Conservation (phyloP, 2,888 invertebrate species). For the Trissonchulus latispiculum region DNA sequence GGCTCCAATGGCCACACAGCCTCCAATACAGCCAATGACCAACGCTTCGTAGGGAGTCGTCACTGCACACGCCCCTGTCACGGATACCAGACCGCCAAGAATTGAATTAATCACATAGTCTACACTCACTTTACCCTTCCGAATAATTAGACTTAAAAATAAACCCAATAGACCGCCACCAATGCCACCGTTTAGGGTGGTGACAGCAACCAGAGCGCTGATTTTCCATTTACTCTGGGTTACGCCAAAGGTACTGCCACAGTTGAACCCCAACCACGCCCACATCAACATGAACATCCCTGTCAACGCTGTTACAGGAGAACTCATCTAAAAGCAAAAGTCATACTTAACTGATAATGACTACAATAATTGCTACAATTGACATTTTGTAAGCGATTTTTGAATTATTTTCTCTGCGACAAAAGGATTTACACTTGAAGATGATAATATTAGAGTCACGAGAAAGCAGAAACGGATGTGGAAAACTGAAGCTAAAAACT, state of each 20-base stretch:
- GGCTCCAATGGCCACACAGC: not conserved
- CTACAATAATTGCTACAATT: too few species aligned
- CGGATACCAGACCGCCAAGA: not conserved
- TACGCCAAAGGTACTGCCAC: not conserved
- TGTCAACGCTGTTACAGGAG: not conserved
- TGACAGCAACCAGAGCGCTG: not conserved
- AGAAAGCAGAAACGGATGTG: too few species aligned
- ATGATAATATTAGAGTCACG: too few species aligned
- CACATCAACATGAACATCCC: not conserved
- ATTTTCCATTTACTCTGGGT: not conserved
- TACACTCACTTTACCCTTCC: not conserved
- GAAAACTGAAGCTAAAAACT: too few species aligned
- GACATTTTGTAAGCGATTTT: too few species aligned
- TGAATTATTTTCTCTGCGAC: too few species aligned
- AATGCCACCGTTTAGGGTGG: too few species aligned
- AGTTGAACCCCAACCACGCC: conserved; percentile 2
- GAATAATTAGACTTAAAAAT: not conserved
- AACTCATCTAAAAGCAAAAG: not conserved
- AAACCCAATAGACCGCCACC: not conserved
- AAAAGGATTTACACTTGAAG: too few species aligned
- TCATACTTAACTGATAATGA: too few species aligned
- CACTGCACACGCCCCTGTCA: not conserved
- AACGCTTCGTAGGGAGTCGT: not conserved
- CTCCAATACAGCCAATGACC: not conserved
- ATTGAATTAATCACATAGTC: not conserved